These are phyloP conservation scores for Argyrosomus japonicus DNA, from an alignment of 2,113 vertebrate species.

Conservation along the genomic window DNA sequence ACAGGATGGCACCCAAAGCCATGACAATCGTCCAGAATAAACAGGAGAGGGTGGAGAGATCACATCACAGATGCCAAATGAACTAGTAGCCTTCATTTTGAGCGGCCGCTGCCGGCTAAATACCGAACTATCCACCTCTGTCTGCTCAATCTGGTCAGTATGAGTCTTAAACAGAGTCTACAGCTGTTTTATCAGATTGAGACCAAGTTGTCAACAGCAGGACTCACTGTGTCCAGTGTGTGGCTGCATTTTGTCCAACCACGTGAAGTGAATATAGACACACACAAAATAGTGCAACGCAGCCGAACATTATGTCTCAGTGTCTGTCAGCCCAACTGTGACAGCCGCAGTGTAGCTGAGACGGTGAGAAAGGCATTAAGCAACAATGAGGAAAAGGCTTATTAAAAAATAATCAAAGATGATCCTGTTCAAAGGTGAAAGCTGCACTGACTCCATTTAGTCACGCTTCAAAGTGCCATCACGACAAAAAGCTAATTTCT, in stretches of 20 bases:
- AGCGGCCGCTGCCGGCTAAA: neutral
- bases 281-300: neutral
- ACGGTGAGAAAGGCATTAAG: neutral
- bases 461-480: neutral
- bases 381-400: neutral
- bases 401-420: conserved; percentile 37
- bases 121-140: neutral
- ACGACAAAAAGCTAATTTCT: neutral
- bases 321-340: conserved; percentile 8
- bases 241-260: too few species aligned
- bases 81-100: neutral
- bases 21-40: conserved; percentile 63
- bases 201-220: neutral
- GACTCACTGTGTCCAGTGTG: too few species aligned
- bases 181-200: neutral
- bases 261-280: too few species aligned
- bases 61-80: conserved; percentile 10
- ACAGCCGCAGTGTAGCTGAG: neutral
- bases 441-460: conserved; percentile 31
- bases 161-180: neutral
- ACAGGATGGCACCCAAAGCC: conserved; percentile 48
- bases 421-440: conserved; percentile 37
- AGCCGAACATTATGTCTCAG: neutral
- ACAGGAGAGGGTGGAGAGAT: conserved; percentile 46
- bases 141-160: neutral